These are phyloP conservation scores for Sussaba pulchella DNA, from an alignment of 2,888 invertebrate species.

Conservation along the genomic window DNA sequence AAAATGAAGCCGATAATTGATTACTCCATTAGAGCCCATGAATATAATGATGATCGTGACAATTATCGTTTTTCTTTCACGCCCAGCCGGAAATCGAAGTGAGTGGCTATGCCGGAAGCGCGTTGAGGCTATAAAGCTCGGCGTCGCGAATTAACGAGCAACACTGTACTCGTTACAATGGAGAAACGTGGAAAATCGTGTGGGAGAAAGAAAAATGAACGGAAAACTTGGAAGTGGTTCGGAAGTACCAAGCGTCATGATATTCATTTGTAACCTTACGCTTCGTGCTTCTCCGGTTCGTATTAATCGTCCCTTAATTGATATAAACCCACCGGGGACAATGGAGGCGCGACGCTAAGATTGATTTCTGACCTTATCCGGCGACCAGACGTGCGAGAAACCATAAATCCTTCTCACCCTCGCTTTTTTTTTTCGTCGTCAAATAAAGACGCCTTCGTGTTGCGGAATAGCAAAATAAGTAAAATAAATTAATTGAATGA, in stretches of 20 bases:
- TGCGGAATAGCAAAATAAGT: not conserved
- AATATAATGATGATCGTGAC: constrained; percentile 3
- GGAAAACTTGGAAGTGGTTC: constrained; percentile 73
- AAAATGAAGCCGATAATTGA: constrained; percentile 2
- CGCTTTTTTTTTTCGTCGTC: not conserved
- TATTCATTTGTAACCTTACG: constrained; percentile 77
- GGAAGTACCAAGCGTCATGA: constrained; percentile 71
- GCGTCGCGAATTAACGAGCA: constrained; percentile 57
- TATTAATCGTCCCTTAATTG: constrained; percentile 81
- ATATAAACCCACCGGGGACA: constrained; percentile 72
- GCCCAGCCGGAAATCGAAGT: constrained; percentile 43
- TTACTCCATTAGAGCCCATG: not conserved
- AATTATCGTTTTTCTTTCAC: constrained; percentile 30
- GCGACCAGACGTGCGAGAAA: constrained; percentile 48
- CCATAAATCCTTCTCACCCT: constrained; percentile 3
- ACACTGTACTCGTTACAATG: constrained; percentile 27
- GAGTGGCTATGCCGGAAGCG: constrained; percentile 27
- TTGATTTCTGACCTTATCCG: constrained; percentile 70
- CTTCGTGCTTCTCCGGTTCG: constrained; percentile 62
- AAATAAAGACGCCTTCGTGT: not conserved
- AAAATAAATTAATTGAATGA: not conserved
- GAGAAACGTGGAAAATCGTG: constrained; percentile 21
- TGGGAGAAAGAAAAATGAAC: constrained; percentile 52
- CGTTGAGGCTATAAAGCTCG: constrained; percentile 39
- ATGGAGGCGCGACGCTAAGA: constrained; percentile 66